A percentile compares a stretch with the other conserved stretches of the same genome.
phyloP scores from a whole-genome alignment of 2,113 vertebrate genomes.

The Herpailurus yagouaroundi region DNA sequence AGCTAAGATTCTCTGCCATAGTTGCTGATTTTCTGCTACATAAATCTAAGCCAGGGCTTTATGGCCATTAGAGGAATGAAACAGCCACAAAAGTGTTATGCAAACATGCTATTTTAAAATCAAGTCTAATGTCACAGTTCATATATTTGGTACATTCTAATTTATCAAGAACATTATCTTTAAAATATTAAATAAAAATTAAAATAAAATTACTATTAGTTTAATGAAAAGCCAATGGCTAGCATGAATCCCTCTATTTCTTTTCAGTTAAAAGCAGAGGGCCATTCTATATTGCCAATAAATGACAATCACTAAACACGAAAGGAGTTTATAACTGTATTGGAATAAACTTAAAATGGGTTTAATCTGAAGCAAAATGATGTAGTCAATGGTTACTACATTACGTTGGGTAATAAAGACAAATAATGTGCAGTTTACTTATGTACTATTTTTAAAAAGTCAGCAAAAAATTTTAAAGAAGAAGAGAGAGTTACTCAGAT shows the following conservation, averaged over 20 bases:
- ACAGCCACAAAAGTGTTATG: neutral
- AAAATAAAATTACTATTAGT: neutral
- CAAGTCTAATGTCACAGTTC: neutral
- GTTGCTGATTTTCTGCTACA: slow-evolving; percentile 15
- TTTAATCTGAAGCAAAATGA: slow-evolving; percentile 5
- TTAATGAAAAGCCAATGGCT: neutral
- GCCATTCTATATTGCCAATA: neutral
- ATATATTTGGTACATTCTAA: neutral
- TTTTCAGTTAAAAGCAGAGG: neutral
- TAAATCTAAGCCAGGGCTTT: slow-evolving; percentile 31
- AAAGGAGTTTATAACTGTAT: neutral
- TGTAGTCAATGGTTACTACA: neutral
- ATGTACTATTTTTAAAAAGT: slow-evolving; percentile 2
- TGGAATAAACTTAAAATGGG: neutral
- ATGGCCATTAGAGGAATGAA: neutral
- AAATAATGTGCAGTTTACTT: neutral
- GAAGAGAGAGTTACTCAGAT: neutral
- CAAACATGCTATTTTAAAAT: neutral
- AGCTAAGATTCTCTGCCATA: neutral
- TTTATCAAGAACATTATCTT: slow-evolving; percentile 24
- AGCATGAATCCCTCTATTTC: neutral
- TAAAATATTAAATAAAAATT: neutral
- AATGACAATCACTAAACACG: neutral
- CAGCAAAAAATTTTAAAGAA: neutral
- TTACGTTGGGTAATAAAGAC: neutral